phyloP scores from a whole-genome alignment of 2,797 vertebrate genomes.

The Sebastes goodei region DNA sequence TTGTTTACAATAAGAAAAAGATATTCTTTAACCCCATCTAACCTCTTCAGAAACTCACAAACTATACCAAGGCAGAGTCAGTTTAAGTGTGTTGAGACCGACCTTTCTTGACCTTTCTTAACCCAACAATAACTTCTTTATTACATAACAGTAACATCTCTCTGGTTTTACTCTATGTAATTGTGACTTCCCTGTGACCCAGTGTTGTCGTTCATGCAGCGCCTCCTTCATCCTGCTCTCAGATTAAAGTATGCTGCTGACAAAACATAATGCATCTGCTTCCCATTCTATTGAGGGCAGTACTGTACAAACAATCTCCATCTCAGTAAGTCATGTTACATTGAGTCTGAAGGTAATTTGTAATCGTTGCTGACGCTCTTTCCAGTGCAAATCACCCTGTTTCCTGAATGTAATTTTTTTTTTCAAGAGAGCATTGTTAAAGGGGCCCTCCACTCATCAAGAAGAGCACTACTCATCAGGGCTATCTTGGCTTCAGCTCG shows the following conservation, averaged over 20 bases:
- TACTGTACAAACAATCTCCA: neutral
- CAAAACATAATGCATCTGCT: slow-evolving; percentile 3
- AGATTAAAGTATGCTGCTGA: slow-evolving; percentile 7
- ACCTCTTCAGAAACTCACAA: neutral
- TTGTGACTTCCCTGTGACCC: neutral
- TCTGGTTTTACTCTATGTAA: neutral
- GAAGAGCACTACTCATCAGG: neutral
- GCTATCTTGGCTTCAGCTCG: neutral
- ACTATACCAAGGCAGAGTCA: neutral
- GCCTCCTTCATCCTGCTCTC: neutral
- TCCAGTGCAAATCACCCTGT: neutral
- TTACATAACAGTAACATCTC: neutral
- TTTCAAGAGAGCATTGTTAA: neutral
- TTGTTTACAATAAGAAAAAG: too few relatives aligned
- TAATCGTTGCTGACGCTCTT: neutral
- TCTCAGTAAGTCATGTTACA: neutral
- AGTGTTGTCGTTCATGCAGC: neutral
- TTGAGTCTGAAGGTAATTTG: neutral
- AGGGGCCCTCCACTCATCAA: neutral
- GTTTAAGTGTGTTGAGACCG: neutral
- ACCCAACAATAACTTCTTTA: neutral
- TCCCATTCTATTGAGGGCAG: neutral
- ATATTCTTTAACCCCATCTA: too few relatives aligned
- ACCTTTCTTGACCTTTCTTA: neutral
- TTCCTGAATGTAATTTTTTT: neutral